Percentiles rank a stretch among this genome's conserved stretches.
These are phyloP conservation scores for Masticophis lateralis DNA, from an alignment of 2,797 vertebrate genomes.

Conservation along the genomic window DNA sequence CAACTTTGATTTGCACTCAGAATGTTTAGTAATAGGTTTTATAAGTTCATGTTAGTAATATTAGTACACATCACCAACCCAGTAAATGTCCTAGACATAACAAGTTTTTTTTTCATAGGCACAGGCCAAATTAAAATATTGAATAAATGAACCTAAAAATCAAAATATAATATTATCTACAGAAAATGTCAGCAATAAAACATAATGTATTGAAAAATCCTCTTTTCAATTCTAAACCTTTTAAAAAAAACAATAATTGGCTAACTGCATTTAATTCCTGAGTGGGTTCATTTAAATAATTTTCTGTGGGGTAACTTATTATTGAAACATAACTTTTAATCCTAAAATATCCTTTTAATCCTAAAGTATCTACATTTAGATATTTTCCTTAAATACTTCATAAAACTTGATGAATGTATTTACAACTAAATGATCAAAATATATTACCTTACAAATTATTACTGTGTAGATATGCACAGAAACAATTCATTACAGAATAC, in stretches of 20 bases:
- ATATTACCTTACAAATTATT: not conserved
- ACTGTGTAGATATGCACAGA: not conserved
- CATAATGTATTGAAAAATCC: conserved; percentile 31
- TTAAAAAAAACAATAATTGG: not conserved
- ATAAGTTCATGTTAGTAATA: conserved; percentile 20
- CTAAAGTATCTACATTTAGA: not conserved
- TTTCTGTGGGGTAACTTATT: not conserved
- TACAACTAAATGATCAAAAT: not conserved
- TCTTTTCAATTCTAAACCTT: conserved; percentile 12
- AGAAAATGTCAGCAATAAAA: conserved; percentile 34
- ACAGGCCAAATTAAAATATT: conserved; percentile 43
- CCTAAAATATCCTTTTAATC: no score
- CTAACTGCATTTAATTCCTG: not conserved
- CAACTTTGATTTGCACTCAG: not conserved
- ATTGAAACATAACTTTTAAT: not conserved
- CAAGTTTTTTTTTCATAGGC: conserved; percentile 26
- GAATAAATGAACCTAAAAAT: conserved; percentile 44
- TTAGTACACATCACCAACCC: conserved; percentile 50
- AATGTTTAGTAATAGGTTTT: not conserved
- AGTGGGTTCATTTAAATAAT: not conserved
- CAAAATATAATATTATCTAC: conserved; percentile 41
- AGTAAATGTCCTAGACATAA: conserved; percentile 29
- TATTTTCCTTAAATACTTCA: not conserved
- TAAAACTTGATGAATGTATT: not conserved
- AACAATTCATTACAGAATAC: not conserved